A percentile compares a stretch with the other conserved stretches of the same genome.
phyloP scores from a whole-genome alignment of 2,113 vertebrate genomes.

The Clarias gariepinus region DNA sequence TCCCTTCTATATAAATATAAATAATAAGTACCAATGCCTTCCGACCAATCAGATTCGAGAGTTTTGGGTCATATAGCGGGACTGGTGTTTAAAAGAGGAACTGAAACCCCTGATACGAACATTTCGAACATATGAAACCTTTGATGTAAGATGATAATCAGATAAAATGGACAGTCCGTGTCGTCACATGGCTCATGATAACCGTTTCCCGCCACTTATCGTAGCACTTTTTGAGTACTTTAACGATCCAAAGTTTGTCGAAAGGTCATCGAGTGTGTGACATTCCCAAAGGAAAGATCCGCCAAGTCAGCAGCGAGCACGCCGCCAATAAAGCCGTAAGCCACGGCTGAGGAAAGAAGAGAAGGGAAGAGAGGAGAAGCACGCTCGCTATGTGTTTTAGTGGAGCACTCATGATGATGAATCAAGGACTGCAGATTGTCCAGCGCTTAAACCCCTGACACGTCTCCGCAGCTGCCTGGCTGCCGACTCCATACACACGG shows the following conservation, averaged over 20 bases:
- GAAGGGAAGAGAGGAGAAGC: conserved; percentile 36
- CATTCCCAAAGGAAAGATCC: conserved; percentile 28
- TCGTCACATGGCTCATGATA: no score
- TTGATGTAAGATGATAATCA: neutral
- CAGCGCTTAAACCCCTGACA: neutral
- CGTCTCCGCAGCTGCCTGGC: conserved; percentile 47
- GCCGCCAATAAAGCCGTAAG: neutral
- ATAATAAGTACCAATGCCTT: neutral
- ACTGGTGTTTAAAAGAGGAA: neutral
- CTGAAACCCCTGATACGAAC: neutral
- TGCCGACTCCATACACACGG: conserved; percentile 37
- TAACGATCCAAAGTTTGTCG: neutral
- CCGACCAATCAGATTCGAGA: neutral
- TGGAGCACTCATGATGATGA: conserved; percentile 51
- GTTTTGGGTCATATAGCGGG: neutral
- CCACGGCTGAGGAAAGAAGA: neutral
- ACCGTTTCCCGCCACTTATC: neutral
- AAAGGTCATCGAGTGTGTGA: conserved; percentile 26
- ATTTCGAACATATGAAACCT: neutral
- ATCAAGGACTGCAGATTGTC: conserved; percentile 24
- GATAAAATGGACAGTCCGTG: neutral
- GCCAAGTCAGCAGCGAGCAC: conserved; percentile 30
- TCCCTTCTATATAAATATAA: no score
- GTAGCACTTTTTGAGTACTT: neutral
- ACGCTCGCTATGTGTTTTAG: conserved; percentile 55